A percentile compares a stretch with the other conserved stretches of the same genome.
These are phyloP conservation scores for Lipophrys pholis DNA, from an alignment of 2,113 vertebrate species.

Conservation along the genomic window DNA sequence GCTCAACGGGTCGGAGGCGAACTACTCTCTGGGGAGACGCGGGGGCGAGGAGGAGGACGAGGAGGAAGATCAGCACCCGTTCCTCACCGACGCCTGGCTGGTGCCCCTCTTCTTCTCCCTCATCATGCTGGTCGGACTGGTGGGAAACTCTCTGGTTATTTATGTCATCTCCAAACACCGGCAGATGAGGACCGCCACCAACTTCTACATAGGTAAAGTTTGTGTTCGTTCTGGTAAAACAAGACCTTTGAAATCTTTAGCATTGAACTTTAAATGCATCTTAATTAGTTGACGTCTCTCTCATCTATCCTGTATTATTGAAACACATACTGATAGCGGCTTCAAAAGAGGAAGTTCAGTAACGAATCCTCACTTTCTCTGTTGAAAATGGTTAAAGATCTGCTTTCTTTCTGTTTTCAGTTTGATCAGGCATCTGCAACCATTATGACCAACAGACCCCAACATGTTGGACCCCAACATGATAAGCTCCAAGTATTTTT, in stretches of 20 bases:
- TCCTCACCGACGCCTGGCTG: constrained; percentile 88
- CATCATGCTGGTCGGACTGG: constrained; percentile 87
- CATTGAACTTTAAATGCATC: not conserved
- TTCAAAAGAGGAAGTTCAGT: constrained; percentile 16
- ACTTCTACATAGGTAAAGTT: constrained; percentile 88
- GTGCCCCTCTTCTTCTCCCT: constrained; percentile 87
- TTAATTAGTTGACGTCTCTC: constrained; percentile 30
- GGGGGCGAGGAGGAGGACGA: not conserved
- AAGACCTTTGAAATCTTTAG: not conserved
- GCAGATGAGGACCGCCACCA: constrained; percentile 88
- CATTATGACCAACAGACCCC: too few species aligned
- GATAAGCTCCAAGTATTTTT: too few species aligned
- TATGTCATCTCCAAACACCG: constrained; percentile 87
- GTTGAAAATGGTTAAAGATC: too few species aligned
- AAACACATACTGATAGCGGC: not conserved
- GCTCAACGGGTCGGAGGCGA: constrained; percentile 71
- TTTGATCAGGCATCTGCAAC: too few species aligned
- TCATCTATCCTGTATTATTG: not conserved
- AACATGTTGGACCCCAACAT: too few species aligned
- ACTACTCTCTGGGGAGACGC: constrained; percentile 63
- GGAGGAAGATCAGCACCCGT: constrained; percentile 81
- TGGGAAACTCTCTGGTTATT: constrained; percentile 87
- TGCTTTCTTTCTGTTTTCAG: too few species aligned
- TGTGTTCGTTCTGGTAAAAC: too few species aligned
- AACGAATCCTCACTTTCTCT: too few species aligned